These are phyloP conservation scores for Hirtodrosophila confusa DNA, from an alignment of 2,888 invertebrate genomes.

Conservation along the genomic window DNA sequence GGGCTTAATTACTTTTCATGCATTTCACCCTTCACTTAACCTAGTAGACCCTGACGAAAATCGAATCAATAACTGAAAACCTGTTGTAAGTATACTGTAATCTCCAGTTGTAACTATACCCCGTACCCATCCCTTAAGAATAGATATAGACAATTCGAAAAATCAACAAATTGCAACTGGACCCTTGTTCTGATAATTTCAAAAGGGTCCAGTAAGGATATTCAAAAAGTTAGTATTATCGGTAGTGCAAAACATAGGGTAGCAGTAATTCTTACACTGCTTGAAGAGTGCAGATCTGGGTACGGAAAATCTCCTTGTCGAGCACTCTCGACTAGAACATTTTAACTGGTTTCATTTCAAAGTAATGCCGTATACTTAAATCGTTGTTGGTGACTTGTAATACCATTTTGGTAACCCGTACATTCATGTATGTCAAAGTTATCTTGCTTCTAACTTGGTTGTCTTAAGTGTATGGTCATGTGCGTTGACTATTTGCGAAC, in stretches of 20 bases:
- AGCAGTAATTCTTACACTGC: too few relatives aligned
- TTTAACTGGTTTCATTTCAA: too few relatives aligned
- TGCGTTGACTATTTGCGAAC: conserved; percentile 14
- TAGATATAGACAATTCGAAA: too few relatives aligned
- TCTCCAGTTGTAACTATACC: conserved; percentile 2
- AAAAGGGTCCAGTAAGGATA: too few relatives aligned
- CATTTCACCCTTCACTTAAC: conserved; percentile 38
- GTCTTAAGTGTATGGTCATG: neutral
- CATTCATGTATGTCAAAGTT: conserved; percentile 15
- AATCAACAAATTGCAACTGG: too few relatives aligned
- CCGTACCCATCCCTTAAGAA: neutral
- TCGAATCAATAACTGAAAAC: conserved; percentile 18
- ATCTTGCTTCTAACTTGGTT: neutral
- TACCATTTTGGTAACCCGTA: neutral
- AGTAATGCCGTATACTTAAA: neutral
- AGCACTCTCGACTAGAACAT: too few relatives aligned
- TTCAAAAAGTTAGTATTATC: too few relatives aligned
- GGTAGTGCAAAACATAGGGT: too few relatives aligned
- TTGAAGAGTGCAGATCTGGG: too few relatives aligned
- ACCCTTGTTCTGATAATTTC: too few relatives aligned
- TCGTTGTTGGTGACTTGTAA: neutral
- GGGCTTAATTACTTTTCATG: conserved; percentile 32
- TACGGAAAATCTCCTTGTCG: too few relatives aligned
- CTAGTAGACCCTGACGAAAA: conserved; percentile 29
- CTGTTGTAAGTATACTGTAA: conserved; percentile 13